These are phyloP conservation scores for Atta colombica DNA, from an alignment of 1,140 invertebrate species.

Conservation along the genomic window DNA sequence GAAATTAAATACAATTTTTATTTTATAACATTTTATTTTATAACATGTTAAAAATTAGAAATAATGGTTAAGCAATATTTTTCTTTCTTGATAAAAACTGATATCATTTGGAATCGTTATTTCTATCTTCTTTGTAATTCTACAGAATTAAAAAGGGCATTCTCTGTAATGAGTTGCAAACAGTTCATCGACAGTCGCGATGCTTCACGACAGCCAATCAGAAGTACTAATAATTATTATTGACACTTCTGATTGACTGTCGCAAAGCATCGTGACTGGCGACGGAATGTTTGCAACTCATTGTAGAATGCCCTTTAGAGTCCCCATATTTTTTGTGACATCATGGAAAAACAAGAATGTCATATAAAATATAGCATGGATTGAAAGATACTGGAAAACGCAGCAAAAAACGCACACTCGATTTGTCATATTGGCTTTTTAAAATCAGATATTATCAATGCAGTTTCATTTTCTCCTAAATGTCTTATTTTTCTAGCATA, in stretches of 20 bases:
- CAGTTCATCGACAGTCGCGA: no score
- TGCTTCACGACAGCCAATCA: no score
- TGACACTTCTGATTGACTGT: no score
- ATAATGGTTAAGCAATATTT: background rate
- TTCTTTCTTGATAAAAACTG: background rate
- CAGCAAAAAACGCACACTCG: constrained; percentile 11
- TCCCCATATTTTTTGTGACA: constrained; percentile 5
- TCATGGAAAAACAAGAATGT: constrained; percentile 29
- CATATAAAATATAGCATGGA: background rate
- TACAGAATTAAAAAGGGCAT: background rate
- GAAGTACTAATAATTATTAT: no score
- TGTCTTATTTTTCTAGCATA: constrained; percentile 13
- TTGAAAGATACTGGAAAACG: background rate
- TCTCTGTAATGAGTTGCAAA: no score
- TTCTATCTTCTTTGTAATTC: background rate
- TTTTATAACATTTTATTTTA: background rate
- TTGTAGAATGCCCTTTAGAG: no score
- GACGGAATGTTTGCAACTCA: no score
- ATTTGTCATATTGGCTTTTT: constrained; percentile 37
- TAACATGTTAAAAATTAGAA: background rate
- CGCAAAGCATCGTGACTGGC: no score
- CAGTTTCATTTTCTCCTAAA: background rate
- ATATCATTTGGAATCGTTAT: background rate
- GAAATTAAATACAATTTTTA: background rate
- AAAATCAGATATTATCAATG: constrained; percentile 32